Conservation (phyloP, 2,113 vertebrate genomes). For the Vicugna pacos region DNA sequence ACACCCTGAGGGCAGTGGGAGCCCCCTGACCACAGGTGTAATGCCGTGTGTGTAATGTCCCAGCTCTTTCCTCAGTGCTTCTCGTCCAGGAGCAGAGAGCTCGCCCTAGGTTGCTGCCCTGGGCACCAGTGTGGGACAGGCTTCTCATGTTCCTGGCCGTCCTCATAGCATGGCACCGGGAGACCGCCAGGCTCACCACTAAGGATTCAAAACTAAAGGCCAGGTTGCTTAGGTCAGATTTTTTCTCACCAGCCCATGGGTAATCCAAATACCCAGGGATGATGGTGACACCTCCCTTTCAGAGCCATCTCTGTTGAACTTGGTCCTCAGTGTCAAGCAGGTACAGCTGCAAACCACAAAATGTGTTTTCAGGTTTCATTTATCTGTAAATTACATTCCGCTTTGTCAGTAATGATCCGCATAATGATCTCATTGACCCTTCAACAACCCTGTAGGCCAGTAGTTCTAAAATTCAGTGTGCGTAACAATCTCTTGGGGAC, state of each 20-base stretch:
- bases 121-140: background rate
- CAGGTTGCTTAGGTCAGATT: background rate
- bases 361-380: background rate
- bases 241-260: background rate
- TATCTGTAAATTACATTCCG: background rate
- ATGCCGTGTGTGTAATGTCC: too few relatives aligned
- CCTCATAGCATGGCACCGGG: background rate
- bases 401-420: background rate
- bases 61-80: fast-evolving
- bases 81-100: background rate
- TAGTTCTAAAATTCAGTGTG: background rate
- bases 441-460: background rate
- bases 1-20: background rate
- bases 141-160: background rate
- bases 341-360: background rate
- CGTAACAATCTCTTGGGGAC: background rate
- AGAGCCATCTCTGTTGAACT: background rate
- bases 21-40: fast-evolving
- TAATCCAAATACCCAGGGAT: fast-evolving
- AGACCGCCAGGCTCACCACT: too few relatives aligned
- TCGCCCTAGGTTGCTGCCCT: background rate
- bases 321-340: too few relatives aligned
- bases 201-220: background rate
- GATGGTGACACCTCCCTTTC: background rate
- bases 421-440: too few relatives aligned